Base-by-base conservation (phyloP, 2,113 vertebrate species). In the Xiphophorus maculatus region DNA sequence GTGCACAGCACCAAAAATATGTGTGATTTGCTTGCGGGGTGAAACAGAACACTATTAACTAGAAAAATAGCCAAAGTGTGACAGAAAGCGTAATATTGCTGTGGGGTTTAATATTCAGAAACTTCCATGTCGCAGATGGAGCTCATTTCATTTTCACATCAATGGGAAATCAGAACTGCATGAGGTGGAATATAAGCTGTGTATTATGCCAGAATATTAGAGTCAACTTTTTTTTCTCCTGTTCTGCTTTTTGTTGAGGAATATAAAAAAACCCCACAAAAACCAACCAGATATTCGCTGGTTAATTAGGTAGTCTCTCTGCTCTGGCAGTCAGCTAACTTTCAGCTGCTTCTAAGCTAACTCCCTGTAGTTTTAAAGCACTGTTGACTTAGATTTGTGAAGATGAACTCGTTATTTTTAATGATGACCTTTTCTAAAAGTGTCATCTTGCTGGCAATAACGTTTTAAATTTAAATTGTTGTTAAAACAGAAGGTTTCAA, bases 1-100 rank as follows among this genome's bases (percentile, higher is more conserved):
- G 17, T 40, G 17, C 5, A 30, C 37, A 81, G 82, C n/a, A 35
- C 58, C 71, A 69, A 76, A 37, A 77, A 74, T 84, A 42, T 70
- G 62, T 80, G 54, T 63, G 72, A 58, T 60, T 27, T 72, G 32
- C 63, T 71, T 28, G 13, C 27, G 19, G 44, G 42, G 25, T 14
- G 13, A 42, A 72, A 72, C 70, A 14, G 70, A 72, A 63, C 35
- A 28, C 32, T 7, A n/a, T n/a, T 64, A 32, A 51, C 44, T 19
- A 54, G 30, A 15, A 33, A 44, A 64, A 33, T 63, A 17, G 19
- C 27, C 28, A 11, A 64, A 33, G 32, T 73, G n/a, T 33, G 11
- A 32, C 12, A 35, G 15, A 15, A n/a, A 35, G 37, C 0, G 0
- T 27, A 28, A 29, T n/a, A 15, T 54, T 15, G 22, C 29, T 63